Conservation (phyloP, 2,888 invertebrate genomes). For the Odontomyia ornata region DNA sequence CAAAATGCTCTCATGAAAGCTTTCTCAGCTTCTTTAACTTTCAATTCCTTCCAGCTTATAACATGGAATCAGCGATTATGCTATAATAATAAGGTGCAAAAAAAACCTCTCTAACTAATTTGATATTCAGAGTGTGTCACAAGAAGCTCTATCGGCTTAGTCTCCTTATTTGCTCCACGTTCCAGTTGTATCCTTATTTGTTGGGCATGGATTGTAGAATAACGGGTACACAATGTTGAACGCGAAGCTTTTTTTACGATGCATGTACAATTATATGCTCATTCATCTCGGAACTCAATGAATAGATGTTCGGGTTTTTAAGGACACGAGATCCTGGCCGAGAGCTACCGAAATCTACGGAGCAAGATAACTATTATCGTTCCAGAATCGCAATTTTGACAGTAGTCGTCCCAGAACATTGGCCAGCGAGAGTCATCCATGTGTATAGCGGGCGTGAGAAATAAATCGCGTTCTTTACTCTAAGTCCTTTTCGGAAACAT, state of each 20-base stretch:
- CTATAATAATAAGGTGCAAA: background rate
- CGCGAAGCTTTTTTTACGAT: constrained; percentile 14
- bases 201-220: background rate
- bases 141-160: background rate
- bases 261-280: constrained; percentile 11
- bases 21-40: background rate
- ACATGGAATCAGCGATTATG: background rate
- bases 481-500: background rate
- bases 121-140: background rate
- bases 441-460: constrained; percentile 2
- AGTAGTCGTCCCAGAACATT: constrained; percentile 25
- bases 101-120: background rate
- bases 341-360: background rate
- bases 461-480: background rate
- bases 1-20: background rate
- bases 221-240: background rate
- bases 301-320: constrained; percentile 24
- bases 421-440: constrained; percentile 28
- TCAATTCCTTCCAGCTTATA: background rate
- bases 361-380: constrained; percentile 22
- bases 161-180: constrained; percentile 2
- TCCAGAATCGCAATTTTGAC: constrained; percentile 18
- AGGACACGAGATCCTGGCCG: constrained; percentile 13
- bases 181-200: constrained; percentile 3
- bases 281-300: constrained; percentile 24